phyloP scores from a whole-genome alignment of 2,888 invertebrate species.

The Cataglyphis livida region DNA sequence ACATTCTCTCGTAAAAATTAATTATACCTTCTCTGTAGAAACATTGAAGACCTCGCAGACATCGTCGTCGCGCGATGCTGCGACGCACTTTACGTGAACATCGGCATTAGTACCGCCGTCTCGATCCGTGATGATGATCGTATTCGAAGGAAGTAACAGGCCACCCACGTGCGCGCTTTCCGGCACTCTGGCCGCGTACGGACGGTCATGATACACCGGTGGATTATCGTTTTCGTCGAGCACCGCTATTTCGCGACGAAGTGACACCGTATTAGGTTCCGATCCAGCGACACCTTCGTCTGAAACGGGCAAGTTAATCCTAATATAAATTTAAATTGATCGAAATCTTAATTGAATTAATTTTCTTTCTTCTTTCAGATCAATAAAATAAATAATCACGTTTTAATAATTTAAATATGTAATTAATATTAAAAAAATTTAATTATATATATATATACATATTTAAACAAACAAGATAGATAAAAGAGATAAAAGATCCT shows the following conservation, averaged over 20 bases:
- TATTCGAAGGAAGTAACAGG: constrained; percentile 87
- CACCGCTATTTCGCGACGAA: constrained; percentile 91
- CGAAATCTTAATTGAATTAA: background rate
- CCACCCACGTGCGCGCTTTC: constrained; percentile 90
- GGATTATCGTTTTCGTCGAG: constrained; percentile 93
- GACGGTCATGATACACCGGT: constrained; percentile 91
- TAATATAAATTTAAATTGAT: too few species aligned
- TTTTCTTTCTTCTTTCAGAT: background rate
- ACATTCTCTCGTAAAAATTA: background rate
- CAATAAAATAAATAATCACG: background rate
- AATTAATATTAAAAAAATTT: background rate
- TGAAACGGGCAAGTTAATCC: constrained; percentile 74
- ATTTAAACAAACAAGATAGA: background rate
- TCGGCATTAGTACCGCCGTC: constrained; percentile 92
- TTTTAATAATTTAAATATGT: background rate
- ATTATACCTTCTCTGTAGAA: constrained; percentile 88
- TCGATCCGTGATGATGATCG: constrained; percentile 90
- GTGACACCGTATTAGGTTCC: constrained; percentile 92
- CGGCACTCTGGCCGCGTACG: constrained; percentile 90
- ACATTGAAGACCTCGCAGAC: constrained; percentile 91
- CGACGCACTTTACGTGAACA: constrained; percentile 89
- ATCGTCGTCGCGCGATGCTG: constrained; percentile 88
- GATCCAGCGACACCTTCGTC: constrained; percentile 90
- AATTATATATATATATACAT: background rate
- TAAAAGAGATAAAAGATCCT: background rate